These are phyloP conservation scores for Cacatua alba DNA, from an alignment of 2,113 vertebrate species.

Conservation along the genomic window DNA sequence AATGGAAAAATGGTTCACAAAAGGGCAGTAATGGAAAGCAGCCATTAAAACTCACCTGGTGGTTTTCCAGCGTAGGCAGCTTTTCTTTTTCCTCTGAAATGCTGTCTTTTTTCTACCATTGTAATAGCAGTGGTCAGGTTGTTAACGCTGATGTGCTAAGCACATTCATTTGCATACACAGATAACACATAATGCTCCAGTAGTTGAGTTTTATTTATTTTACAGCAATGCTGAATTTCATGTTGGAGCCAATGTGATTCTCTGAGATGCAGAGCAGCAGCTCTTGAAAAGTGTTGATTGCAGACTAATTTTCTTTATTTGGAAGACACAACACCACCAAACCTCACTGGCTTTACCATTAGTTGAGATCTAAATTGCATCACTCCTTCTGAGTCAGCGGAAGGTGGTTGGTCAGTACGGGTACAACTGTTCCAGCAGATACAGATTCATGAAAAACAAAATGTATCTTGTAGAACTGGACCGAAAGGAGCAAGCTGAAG, in stretches of 20 bases:
- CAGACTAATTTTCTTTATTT: not conserved
- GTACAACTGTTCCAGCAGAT: not conserved
- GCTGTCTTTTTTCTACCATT: not conserved
- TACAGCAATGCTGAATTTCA: not conserved
- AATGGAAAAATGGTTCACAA: not conserved
- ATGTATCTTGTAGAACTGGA: not conserved
- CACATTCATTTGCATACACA: not conserved
- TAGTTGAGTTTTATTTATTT: not conserved
- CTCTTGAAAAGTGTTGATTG: not conserved
- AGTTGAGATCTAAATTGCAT: not conserved
- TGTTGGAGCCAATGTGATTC: not conserved
- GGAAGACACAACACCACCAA: not conserved
- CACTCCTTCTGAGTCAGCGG: not conserved
- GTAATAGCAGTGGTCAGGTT: not conserved
- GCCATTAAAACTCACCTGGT: not conserved
- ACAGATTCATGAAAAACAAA: not conserved
- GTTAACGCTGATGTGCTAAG: not conserved
- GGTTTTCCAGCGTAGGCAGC: not conserved
- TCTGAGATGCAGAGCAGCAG: not conserved
- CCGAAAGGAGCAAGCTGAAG: not conserved
- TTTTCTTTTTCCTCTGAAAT: conserved; percentile 25
- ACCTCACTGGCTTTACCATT: not conserved
- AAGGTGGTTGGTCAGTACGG: not conserved
- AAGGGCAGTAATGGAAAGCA: not conserved
- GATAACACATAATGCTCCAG: not conserved